Percentiles rank a stretch among this genome's conserved stretches.
Conservation (phyloP, 2,888 invertebrate genomes). For the Torymus tubicola region DNA sequence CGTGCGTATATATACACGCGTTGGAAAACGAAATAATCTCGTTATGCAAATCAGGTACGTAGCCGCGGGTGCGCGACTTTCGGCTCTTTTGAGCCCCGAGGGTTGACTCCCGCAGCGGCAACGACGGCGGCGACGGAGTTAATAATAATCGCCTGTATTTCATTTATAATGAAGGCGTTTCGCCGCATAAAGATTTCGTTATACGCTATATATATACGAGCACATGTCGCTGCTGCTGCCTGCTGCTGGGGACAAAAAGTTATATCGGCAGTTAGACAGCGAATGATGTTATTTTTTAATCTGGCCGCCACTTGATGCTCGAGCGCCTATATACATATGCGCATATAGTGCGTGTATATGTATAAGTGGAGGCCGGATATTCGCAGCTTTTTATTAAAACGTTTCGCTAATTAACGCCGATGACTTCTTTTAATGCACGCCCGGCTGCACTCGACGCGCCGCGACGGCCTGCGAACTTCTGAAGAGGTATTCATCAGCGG, state of each 20-base stretch:
- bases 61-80: constrained; percentile 45
- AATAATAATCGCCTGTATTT: constrained; percentile 53
- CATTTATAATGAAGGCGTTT: constrained; percentile 55
- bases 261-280: constrained; percentile 25
- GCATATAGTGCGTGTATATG: too few species aligned
- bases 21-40: constrained; percentile 64
- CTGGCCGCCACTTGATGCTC: background rate
- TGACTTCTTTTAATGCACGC: background rate
- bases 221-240: background rate
- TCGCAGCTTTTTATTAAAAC: constrained; percentile 17
- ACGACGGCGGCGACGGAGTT: constrained; percentile 17
- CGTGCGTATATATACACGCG: background rate
- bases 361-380: background rate
- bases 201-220: background rate
- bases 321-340: background rate
- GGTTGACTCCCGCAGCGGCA: constrained; percentile 7
- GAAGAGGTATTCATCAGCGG: too few species aligned
- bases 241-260: constrained; percentile 16
- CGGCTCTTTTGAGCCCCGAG: constrained; percentile 41
- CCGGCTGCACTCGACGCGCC: too few species aligned
- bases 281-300: constrained; percentile 28
- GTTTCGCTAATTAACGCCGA: constrained; percentile 10
- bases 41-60: constrained; percentile 65
- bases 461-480: too few species aligned
- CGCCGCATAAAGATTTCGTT: constrained; percentile 43